Percentiles rank a stretch among this genome's conserved stretches.
These are phyloP conservation scores for Platycercus adscitus DNA, from an alignment of 2,113 vertebrate genomes.

Conservation along the genomic window DNA sequence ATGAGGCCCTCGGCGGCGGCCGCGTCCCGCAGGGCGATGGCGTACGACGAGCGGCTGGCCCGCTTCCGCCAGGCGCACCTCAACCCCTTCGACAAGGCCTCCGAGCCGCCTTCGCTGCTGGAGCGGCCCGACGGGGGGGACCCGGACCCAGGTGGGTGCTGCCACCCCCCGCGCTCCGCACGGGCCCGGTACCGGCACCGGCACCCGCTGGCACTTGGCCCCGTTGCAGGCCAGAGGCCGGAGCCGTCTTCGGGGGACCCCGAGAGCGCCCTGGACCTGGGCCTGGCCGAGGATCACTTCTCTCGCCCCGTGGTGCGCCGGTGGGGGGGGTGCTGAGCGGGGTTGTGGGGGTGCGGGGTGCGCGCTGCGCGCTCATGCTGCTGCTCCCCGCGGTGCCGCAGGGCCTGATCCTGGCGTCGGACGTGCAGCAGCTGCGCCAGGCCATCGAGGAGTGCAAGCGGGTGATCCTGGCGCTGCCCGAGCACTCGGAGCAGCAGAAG, in stretches of 20 bases:
- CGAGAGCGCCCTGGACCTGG: slow-evolving; percentile 84
- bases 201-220: no score
- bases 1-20: no score
- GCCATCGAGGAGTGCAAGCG: slow-evolving; percentile 95
- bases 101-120: neutral
- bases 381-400: slow-evolving; percentile 3
- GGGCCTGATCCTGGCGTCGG: slow-evolving; percentile 90
- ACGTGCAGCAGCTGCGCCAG: slow-evolving; percentile 87
- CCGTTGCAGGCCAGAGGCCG: slow-evolving; percentile 71
- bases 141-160: slow-evolving; percentile 77
- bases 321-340: neutral
- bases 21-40: slow-evolving; percentile 77
- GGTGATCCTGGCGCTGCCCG: slow-evolving; percentile 89
- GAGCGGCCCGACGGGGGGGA: slow-evolving; percentile 71
- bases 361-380: neutral
- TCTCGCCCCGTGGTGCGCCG: slow-evolving; percentile 89
- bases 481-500: slow-evolving; percentile 94
- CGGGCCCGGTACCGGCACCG: no score
- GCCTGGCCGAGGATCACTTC: slow-evolving; percentile 94
- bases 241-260: slow-evolving; percentile 72
- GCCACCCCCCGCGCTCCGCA: neutral
- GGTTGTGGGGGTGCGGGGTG: accelerated
- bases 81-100: slow-evolving; percentile 91
- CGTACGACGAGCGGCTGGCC: slow-evolving; percentile 89
- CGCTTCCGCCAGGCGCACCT: slow-evolving; percentile 93